Base-by-base conservation (phyloP, 1,140 invertebrate genomes). In the Diorhabda sublineata region DNA sequence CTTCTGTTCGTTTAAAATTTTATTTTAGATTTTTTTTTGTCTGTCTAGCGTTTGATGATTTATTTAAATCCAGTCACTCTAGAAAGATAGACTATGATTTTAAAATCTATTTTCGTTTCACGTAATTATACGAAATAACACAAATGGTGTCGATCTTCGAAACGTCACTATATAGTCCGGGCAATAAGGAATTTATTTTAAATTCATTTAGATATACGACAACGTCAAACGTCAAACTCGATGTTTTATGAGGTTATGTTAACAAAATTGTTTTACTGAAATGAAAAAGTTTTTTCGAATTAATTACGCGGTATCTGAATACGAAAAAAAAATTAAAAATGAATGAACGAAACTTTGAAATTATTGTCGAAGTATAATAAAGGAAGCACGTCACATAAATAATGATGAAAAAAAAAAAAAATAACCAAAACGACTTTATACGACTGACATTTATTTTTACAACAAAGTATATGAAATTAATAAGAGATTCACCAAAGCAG, bases 41-140 rank as follows among this genome's bases (percentile, higher is more conserved):
- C 26, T 26, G 26, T 26, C 26, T 58, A 26, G n/a, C 57, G 57
- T 59, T 43, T 61, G 66, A 68, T 68, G 66, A 68, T 68, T 68
- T 68, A 68, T 68, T 68, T 68, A 68, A 68, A 61, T 68, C 61
- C 61, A 68, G 66, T 59, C 58, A 58, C 57, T 68, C 61, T 68
- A 26, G 26, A 59, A 61, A 47, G 47, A 59, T 68, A 68, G 66
- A 68, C 61, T 68, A 68, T 68, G 66, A 68, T 68, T 68, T 68
- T 59, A 56, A 68, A 68, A 56, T 68, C 66, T 68, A 68, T 68
- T 68, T 58, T 68, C 66, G 66, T 47, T 61, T 11, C 66, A 47
- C 45, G 66, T 68, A 68, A 68, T 68, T 68, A 68, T 68, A 68
- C 66, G 26, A 9, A 26, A 26, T 26, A 26, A 26, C 26, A 26